Evolutionary conservation across 2,113 vertebrate species (phyloP).

Genomic region (Apodemus speciosus): DNA sequence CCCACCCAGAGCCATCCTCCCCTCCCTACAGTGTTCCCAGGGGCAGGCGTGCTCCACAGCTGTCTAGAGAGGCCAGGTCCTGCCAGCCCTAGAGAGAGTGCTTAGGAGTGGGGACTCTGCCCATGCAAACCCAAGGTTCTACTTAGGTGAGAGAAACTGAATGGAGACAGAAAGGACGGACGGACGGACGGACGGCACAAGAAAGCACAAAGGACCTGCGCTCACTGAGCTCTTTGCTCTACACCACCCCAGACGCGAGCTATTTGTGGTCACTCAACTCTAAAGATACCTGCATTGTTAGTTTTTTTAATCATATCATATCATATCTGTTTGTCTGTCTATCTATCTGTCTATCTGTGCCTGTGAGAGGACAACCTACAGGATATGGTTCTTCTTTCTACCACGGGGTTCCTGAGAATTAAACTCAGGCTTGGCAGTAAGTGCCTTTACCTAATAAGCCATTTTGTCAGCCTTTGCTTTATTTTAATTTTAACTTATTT

Average conservation of each 20-base stretch:
- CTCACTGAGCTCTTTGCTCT: not conserved
- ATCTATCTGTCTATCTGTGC: no score
- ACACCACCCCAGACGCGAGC: not conserved
- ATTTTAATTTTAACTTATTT: not conserved
- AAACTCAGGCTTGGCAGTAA: not conserved
- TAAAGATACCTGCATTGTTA: not conserved
- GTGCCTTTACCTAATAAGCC: not conserved
- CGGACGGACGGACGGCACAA: no score
- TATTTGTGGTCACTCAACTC: not conserved
- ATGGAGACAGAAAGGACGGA: not conserved
- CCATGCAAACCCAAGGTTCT: not conserved
- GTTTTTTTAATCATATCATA: not conserved
- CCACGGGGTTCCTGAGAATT: not conserved
- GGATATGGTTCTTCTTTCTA: not conserved
- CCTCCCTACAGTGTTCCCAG: not conserved
- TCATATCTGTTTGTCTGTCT: not conserved
- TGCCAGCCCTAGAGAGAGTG: not conserved
- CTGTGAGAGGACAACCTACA: not conserved
- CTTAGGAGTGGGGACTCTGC: not conserved
- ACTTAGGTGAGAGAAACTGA: not conserved
- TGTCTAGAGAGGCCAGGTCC: not conserved
- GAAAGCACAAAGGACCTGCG: not conserved
- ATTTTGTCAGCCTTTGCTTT: not conserved
- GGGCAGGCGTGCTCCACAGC: not conserved
- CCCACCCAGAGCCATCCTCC: not conserved